Conservation (phyloP, 64 coral and sea anemone genomes). For the Anthopleura sola region DNA sequence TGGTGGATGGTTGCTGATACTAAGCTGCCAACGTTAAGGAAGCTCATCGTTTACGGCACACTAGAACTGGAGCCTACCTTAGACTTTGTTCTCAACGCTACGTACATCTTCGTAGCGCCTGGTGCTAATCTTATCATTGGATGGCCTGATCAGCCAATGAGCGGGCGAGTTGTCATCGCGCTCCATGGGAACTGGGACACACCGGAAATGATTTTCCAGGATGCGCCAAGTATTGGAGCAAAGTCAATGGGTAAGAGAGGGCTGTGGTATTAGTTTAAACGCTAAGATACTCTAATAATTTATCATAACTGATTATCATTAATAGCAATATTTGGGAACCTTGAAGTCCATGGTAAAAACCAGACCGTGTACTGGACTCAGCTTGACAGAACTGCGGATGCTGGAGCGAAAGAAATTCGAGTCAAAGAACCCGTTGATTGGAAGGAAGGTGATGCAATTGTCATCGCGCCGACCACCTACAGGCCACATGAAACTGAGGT, state of each 20-base stretch:
- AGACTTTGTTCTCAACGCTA: conserved; percentile 71
- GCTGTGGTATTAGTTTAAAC: no score
- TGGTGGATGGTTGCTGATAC: conserved; percentile 87
- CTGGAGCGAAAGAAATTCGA: conserved; percentile 36
- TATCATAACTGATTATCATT: not conserved
- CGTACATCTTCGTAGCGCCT: conserved; percentile 43
- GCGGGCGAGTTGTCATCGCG: conserved; percentile 33
- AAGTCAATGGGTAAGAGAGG: conserved; percentile 53
- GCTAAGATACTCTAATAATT: no score
- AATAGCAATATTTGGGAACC: conserved; percentile 54
- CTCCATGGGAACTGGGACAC: conserved; percentile 55
- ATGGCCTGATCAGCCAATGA: conserved; percentile 63
- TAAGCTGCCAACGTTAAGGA: conserved; percentile 40
- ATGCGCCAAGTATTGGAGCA: conserved; percentile 58
- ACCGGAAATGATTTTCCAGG: conserved; percentile 52
- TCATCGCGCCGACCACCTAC: conserved; percentile 65
- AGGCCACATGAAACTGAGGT: conserved; percentile 58
- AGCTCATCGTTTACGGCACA: conserved; percentile 65
- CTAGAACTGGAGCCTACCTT: conserved; percentile 51
- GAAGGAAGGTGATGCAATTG: conserved; percentile 53
- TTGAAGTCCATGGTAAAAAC: conserved; percentile 60
- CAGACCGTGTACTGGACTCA: conserved; percentile 61
- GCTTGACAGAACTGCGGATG: conserved; percentile 48
- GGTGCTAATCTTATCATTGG: conserved; percentile 72
- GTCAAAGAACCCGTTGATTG: conserved; percentile 68